Percentiles rank a stretch among this genome's conserved stretches.
Conservation (phyloP, 2,888 invertebrate genomes). For the Tachystola acroxantha region DNA sequence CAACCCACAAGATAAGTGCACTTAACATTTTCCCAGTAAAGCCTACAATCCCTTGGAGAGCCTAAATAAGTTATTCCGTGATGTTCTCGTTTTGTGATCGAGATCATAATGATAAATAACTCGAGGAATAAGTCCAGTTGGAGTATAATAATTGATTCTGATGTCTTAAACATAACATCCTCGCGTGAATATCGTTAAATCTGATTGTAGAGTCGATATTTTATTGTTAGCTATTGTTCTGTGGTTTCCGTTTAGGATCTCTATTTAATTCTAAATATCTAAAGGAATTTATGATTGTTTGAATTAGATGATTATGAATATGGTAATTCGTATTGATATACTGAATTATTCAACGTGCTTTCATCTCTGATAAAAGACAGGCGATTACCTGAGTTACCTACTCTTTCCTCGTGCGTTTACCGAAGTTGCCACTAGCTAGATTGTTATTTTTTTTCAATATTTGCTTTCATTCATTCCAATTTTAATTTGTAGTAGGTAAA, state of each 20-base stretch:
- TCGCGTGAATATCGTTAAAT: conserved; percentile 34
- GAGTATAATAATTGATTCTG: conserved; percentile 74
- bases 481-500: no score
- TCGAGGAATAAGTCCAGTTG: conserved; percentile 66
- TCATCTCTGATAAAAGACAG: no score
- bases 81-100: conserved; percentile 70
- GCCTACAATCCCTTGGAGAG: conserved; percentile 38
- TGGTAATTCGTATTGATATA: no score
- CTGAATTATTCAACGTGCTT: no score
- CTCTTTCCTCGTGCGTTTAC: no score
- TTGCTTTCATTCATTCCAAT: no score
- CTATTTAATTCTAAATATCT: conserved; percentile 1
- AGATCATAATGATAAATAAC: conserved; percentile 76
- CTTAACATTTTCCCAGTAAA: conserved; percentile 36
- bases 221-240: conserved; percentile 10
- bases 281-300: no score
- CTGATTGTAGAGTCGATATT: conserved; percentile 4
- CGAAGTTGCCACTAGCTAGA: no score
- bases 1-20: conserved; percentile 35
- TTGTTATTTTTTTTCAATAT: no score
- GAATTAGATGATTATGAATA: not conserved
- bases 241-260: conserved; percentile 3
- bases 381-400: no score
- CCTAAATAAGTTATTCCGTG: conserved; percentile 69
- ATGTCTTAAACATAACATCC: conserved; percentile 72